Base-by-base conservation (phyloP, 2,797 vertebrate genomes). In the Diplodus puntazzo region DNA sequence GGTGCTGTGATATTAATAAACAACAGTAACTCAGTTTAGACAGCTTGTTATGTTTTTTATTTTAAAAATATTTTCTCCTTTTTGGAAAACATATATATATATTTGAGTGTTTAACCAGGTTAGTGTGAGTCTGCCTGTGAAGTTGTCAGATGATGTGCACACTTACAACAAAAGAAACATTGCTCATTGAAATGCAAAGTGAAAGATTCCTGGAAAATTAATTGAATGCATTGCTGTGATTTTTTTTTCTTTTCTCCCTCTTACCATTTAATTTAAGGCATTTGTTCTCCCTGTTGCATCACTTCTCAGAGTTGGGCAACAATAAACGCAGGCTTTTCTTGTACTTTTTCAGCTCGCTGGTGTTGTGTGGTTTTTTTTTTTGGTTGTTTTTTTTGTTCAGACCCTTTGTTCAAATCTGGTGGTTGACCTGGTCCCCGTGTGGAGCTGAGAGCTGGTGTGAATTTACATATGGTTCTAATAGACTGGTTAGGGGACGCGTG, bases 131-230 rank as follows among this genome's bases (percentile, higher is more conserved):
- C 18, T 45, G 58, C 45, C 34, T 60, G 62, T 30, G 39, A 20
- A 42, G 42, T 39, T 63, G 75, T 72, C 76, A 68, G 49, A 48
- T 68, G 43, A 54, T 71, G 60, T 60, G 71, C 39, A 69, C 48
- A 57, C 50, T 75, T 17, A 30, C 6, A 83, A 65, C 49, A 21
- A 73, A 66, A 34, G 30, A 34, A 63, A 68, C 53, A 53, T 13
- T 20, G 30, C 54, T 85, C 57, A 74, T 69, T 78, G 42, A 74
- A 58, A 76, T 68, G 50, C 54, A 83, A 79, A 80, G 39, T 48
- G 53, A 65, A 75, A 69, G 30, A 77, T 90, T 92, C 85, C 79
- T 86, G 76, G 79, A 80, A 86, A 91, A 87, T 79, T 12, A 75
- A 87, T 69, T 82, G 61, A 85, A 69, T 78, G 73, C 78, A 69